Base-by-base conservation (phyloP, 2,888 invertebrate genomes). In the Agonopterix heracliana region DNA sequence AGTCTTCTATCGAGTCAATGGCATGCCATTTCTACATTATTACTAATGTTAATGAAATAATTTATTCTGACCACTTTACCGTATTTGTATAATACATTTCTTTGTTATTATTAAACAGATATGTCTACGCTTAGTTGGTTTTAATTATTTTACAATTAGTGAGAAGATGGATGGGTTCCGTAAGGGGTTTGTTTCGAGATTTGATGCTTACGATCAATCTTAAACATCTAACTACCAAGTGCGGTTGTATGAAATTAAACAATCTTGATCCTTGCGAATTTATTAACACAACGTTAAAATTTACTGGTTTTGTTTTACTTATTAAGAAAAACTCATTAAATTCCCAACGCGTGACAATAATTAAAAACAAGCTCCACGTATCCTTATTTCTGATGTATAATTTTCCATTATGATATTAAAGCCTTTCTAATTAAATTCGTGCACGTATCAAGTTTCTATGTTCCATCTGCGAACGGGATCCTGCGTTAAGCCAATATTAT, bases 401-500 rank as follows among this genome's bases (percentile, higher is more conserved):
- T 63, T 62, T 64, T 59, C 56, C 59, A 66, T 59, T 55, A 64
- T 61, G 50, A 59, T 61, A 63, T 61, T 66, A 65, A 64, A 66
- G 59, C 61, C 56, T 62, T 67, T 64, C 58, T 72, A 74, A 82
- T 80, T 80, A 78, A 82, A 79, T 77, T 78, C 72, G 71, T 73
- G 75, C 74, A 66, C 62, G 74, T 82, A 81, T 81, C 77, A 77
- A 78, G 76, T 81, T 78, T 71, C 76, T 69, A 62, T 68, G 69
- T 74, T 76, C 71, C 69, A 66, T 74, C 71, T 75, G 66, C 70
- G 68, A 74, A 72, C 76, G 72, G 68, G 75, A 70, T 71, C 69
- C 74, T 60, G 71, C 72, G 76, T 71, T 82, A 83, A 85, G 81
- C 84, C 80, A 84, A 84, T 85, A 81, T 82, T 84, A 85, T 85